Conservation (phyloP, 1,140 invertebrate species). For the Lepidurus arcticus region DNA sequence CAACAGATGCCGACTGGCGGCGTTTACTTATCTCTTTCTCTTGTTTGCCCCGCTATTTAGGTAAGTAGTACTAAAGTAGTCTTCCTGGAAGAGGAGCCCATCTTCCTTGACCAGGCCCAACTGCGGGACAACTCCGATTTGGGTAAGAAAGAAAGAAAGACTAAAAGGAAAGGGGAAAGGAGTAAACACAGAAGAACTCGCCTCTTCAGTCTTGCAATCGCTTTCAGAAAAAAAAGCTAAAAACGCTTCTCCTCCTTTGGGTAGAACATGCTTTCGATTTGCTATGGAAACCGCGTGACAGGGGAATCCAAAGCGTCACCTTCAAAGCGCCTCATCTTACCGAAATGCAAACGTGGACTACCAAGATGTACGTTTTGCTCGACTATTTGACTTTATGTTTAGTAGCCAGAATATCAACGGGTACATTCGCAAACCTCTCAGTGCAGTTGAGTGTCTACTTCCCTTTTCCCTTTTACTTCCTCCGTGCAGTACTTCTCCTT, state of each 20-base stretch:
- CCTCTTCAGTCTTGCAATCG: background rate
- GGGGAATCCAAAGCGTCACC: background rate
- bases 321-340: background rate
- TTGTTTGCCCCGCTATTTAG: background rate
- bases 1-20: background rate
- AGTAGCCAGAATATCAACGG: background rate
- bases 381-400: background rate
- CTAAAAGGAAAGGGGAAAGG: too few relatives aligned
- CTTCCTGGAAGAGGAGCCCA: background rate
- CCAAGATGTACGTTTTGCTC: background rate
- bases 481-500: too few relatives aligned
- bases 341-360: background rate
- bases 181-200: background rate
- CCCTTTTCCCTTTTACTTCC: too few relatives aligned
- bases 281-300: slow-evolving; percentile 8
- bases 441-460: too few relatives aligned
- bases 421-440: too few relatives aligned
- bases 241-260: background rate
- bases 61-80: background rate
- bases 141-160: background rate
- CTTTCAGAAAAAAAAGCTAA: background rate
- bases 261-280: background rate
- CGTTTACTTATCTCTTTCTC: background rate
- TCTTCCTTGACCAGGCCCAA: background rate
- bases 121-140: background rate